A percentile compares a stretch with the other conserved stretches of the same genome.
Conservation (phyloP, 2,888 invertebrate genomes). For the Agrypnus murinus region DNA sequence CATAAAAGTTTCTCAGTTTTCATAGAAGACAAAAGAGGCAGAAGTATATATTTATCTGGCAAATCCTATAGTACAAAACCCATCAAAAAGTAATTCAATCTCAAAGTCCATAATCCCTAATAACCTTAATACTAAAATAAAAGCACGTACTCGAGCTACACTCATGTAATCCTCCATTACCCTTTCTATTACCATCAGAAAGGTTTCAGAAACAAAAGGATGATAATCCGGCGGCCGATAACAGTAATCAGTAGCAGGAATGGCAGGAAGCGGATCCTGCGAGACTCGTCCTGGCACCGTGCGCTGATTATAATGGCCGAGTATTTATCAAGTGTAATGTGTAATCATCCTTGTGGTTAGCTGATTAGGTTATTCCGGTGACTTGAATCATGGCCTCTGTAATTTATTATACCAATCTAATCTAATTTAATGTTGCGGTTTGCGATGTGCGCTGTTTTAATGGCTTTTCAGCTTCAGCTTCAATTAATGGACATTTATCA, state of each 20-base stretch:
- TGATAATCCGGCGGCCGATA: slow-evolving; percentile 63
- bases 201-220: slow-evolving; percentile 66
- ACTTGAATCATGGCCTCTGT: slow-evolving; percentile 64
- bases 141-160: slow-evolving; percentile 52
- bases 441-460: slow-evolving; percentile 64
- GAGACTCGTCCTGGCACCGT: slow-evolving; percentile 55
- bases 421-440: slow-evolving; percentile 65
- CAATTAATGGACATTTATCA: slow-evolving; percentile 52
- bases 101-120: slow-evolving; percentile 52
- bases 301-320: slow-evolving; percentile 60
- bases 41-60: neutral
- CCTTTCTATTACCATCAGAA: slow-evolving; percentile 64
- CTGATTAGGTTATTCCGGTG: slow-evolving; percentile 67
- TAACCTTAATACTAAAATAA: slow-evolving; percentile 53
- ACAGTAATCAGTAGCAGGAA: slow-evolving; percentile 58
- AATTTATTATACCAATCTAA: slow-evolving; percentile 66
- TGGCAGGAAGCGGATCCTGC: slow-evolving; percentile 57
- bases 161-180: slow-evolving; percentile 63
- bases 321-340: slow-evolving; percentile 68
- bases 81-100: slow-evolving; percentile 52
- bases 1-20: too few relatives aligned
- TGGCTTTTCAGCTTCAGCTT: slow-evolving; percentile 61
- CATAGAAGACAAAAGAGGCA: too few relatives aligned
- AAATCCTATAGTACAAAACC: slow-evolving; percentile 41
- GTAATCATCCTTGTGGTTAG: slow-evolving; percentile 68